phyloP scores from a whole-genome alignment of 2,113 vertebrate species.

The Fulica atra region DNA sequence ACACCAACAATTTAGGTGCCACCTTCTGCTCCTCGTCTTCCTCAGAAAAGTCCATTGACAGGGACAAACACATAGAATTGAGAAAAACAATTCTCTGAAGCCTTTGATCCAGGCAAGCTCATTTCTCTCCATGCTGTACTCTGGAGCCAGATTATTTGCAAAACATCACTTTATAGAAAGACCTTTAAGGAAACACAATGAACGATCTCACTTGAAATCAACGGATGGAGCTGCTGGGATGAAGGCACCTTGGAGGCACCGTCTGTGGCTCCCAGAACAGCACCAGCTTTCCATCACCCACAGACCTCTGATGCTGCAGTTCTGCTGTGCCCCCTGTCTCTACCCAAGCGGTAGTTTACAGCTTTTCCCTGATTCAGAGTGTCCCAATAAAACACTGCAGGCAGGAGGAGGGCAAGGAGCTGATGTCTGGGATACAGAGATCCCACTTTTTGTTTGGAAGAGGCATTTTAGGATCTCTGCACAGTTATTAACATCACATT shows the following conservation, averaged over 20 bases:
- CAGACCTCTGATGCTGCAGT: background rate
- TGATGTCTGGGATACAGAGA: background rate
- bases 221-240: background rate
- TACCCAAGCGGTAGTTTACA: background rate
- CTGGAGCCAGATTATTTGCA: background rate
- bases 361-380: background rate
- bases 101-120: background rate
- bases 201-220: background rate
- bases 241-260: background rate
- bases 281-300: background rate
- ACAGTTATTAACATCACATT: background rate
- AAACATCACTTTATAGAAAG: background rate
- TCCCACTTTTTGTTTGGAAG: background rate
- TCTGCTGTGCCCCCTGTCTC: background rate
- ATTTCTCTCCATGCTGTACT: background rate
- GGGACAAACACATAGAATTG: background rate
- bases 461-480: background rate
- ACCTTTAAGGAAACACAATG: background rate
- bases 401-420: background rate
- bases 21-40: background rate
- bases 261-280: background rate
- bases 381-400: background rate
- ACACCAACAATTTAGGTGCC: rapidly evolving
- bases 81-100: background rate
- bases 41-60: background rate